Percentiles rank a stretch among this genome's conserved stretches.
phyloP scores from a whole-genome alignment of 2,113 vertebrate genomes.

The Notarius quadriscutis region DNA sequence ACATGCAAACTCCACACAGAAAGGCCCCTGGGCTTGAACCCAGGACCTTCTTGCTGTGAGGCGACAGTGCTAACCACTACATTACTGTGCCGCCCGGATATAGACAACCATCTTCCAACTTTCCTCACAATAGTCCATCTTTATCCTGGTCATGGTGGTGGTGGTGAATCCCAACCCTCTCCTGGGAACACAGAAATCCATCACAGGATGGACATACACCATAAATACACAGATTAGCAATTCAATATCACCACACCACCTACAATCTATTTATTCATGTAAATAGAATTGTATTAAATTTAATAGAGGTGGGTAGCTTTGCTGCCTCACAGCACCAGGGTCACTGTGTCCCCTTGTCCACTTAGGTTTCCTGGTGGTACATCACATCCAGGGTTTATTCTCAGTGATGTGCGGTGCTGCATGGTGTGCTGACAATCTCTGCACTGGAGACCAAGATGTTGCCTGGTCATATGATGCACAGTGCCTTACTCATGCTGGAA shows the following conservation, averaged over 20 bases:
- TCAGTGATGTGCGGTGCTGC: neutral
- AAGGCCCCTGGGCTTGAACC: too few relatives aligned
- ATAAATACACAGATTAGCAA: neutral
- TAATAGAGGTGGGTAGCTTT: too few relatives aligned
- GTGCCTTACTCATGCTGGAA: neutral
- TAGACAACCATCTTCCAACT: neutral
- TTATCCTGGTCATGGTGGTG: neutral
- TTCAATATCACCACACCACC: neutral
- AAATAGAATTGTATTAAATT: too few relatives aligned
- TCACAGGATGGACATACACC: neutral
- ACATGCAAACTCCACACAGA: too few relatives aligned
- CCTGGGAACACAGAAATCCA: neutral
- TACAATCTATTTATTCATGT: too few relatives aligned
- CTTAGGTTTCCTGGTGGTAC: neutral
- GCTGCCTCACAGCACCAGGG: too few relatives aligned
- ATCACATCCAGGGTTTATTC: neutral
- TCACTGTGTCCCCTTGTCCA: neutral
- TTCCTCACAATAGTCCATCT: neutral
- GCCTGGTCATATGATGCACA: too few relatives aligned
- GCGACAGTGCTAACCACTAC: too few relatives aligned
- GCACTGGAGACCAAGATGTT: too few relatives aligned
- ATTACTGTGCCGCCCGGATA: too few relatives aligned
- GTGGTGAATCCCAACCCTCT: neutral
- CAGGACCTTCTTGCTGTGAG: too few relatives aligned
- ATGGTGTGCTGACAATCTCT: too few relatives aligned